Evolutionary conservation across 30 jellyfish, hydroid and myxozoan genomes (phyloP), one percentile per base, ranked within the genome.

Genomic region (Aurelia aurita complex sp. Pacific): DNA sequence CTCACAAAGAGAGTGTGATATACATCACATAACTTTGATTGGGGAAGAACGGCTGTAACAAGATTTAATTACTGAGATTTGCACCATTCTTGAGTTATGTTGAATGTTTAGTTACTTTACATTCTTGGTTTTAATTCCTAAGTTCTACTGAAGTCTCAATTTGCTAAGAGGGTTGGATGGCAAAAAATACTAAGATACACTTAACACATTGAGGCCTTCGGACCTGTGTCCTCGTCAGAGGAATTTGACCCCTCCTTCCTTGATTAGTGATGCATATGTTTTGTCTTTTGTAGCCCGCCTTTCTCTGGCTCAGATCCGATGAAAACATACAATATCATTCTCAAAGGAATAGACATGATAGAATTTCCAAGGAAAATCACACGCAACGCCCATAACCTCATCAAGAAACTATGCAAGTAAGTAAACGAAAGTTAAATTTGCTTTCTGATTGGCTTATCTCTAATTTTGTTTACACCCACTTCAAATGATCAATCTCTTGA

Each of bases 251-350:
- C 6, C 52, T 40, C 6, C 6, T 70, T 3, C 12, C 13, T 11
- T 40, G 40, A 38, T 16, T 43, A 53, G 3, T 73, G n/a, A 19
- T 61, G 4, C 1, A 40, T n/a, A 6, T 51, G 46, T 7, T 54
- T 71, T 62, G 36, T 63, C 38, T 19, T 14, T 35, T 64, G 14
- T 60, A 90, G 97, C 70, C 98, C 99, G 16, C 99, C 99, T 68
- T 96, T 96, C 79, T 90, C 98, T 69, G 99, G 99, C 19, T 92
- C 97, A 9, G 99, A 96, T 74, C 98, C 99, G 17, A 96, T 96
- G 99, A 96, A 96, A 92, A 96, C 98, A 23, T 96, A 96, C 85
- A 96, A 96, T 69, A 90, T 90, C 69, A 90, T 90, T 43, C 86
- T 96, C 40, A 96, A 96, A 65, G 99, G 99, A 69, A 87, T 96